Base-by-base conservation (phyloP, 2,888 invertebrate species). In the Dryococelus australis region DNA sequence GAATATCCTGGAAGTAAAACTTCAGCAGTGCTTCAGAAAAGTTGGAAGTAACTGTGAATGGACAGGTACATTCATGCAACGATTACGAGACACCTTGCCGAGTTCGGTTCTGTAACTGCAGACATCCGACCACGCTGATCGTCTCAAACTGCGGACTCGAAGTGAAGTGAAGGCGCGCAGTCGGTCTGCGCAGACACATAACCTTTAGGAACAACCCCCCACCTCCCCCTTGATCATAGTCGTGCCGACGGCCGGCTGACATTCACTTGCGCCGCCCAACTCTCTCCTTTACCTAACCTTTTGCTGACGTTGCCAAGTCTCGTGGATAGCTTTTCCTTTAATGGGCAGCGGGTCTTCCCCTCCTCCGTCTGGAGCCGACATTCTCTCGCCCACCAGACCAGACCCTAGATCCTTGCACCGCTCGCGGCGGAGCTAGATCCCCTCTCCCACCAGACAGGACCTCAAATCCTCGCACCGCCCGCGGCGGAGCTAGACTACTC, bases 221-320 rank as follows among this genome's bases (percentile, higher is more conserved):
- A 1, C 4, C 35, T 35, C 35, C 35, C 35, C 35, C 4, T n/a
- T n/a, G n/a, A 35, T 1, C 4, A 35, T 4, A 51, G 4, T 20
- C 20, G 65, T n/a, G 65, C 65, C 24, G 65, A 65, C 65, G n/a
- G 24, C 65, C 65, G 65, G 65, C 2, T 65, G 65, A 65, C 65
- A 65, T 65, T 65, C 65, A n/a, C 65, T 65, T n/a, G 65, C 65
- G 65, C 65, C n/a, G n/a, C 8, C 20, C 65, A 24, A 24, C 65
- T 65, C n/a, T 65, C 65, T 65, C 65, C 65, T 65, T 65, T n/a
- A 65, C 65, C 65, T 65, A 47, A 47, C 47, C 47, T 47, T 47
- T 47, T 16, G 12, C 47, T 16, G 10, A 8, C 47, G 47, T 47
- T 47, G 65, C 65, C 65, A 65, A 3, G 65, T n/a, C 65, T 65